A percentile compares a stretch with the other conserved stretches of the same genome.
phyloP scores from a whole-genome alignment of 1,140 invertebrate species.

The silkworm (Bombyx mori) region DNA sequence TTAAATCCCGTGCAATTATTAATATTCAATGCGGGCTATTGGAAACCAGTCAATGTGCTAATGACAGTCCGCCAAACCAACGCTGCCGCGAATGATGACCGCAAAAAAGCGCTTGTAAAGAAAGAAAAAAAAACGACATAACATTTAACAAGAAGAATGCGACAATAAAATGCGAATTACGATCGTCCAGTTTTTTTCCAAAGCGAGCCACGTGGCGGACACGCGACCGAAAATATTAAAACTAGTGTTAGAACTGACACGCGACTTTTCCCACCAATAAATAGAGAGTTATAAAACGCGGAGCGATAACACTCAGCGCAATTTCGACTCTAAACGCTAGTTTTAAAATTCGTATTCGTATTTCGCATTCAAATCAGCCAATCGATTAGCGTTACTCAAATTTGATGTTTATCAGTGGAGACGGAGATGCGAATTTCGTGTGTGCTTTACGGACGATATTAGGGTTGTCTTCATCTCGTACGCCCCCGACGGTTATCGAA shows the following conservation, averaged over 20 bases:
- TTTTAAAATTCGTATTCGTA: slow-evolving; percentile 8
- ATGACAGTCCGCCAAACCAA: slow-evolving; percentile 16
- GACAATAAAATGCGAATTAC: slow-evolving; percentile 66
- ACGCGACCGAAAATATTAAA: slow-evolving; percentile 66
- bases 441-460: slow-evolving; percentile 12
- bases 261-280: slow-evolving; percentile 68
- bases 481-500: slow-evolving; percentile 67
- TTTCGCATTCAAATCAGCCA: not conserved
- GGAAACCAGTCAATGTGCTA: slow-evolving; percentile 22
- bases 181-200: slow-evolving; percentile 64
- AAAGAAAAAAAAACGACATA: slow-evolving; percentile 32
- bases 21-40: too few relatives aligned
- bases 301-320: slow-evolving; percentile 9
- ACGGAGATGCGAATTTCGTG: slow-evolving; percentile 21
- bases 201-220: slow-evolving; percentile 48
- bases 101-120: slow-evolving; percentile 4
- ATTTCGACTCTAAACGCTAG: slow-evolving; percentile 10
- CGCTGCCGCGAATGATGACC: slow-evolving; percentile 11
- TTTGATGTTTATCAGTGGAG: slow-evolving; percentile 6
- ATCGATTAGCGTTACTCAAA: not conserved
- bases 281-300: slow-evolving; percentile 56
- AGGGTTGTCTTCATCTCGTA: slow-evolving; percentile 59
- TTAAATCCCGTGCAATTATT: too few relatives aligned
- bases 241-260: slow-evolving; percentile 69
- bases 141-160: slow-evolving; percentile 57